Percentiles rank a stretch among this genome's conserved stretches.
Conservation (phyloP, 2,888 invertebrate genomes). For the Agrotis exclamationis region DNA sequence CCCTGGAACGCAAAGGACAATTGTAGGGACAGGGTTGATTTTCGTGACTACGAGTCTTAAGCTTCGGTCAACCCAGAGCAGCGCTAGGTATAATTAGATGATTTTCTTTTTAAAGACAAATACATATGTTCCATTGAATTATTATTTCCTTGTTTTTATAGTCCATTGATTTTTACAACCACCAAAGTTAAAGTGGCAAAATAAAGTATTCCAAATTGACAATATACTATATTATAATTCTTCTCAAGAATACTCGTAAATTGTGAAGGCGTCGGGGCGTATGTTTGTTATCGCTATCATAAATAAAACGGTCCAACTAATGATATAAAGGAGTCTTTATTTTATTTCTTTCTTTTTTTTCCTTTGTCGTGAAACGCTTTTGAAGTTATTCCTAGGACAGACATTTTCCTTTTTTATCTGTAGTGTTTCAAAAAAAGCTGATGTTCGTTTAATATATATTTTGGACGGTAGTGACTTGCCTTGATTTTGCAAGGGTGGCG, state of each 20-base stretch:
- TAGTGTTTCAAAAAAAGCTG: slow-evolving; percentile 11
- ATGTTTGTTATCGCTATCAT: slow-evolving; percentile 57
- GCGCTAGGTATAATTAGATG: no score
- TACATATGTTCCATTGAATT: no score
- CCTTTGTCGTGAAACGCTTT: slow-evolving; percentile 46
- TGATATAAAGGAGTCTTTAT: slow-evolving; percentile 62
- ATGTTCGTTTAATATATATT: not conserved
- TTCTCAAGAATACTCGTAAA: slow-evolving; percentile 44
- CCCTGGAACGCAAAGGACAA: no score
- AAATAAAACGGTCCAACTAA: slow-evolving; percentile 60
- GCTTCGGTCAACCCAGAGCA: no score
- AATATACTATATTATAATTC: slow-evolving; percentile 35
- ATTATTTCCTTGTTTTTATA: not conserved
- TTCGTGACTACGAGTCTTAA: no score
- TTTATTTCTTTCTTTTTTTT: slow-evolving; percentile 44
- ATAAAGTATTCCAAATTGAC: slow-evolving; percentile 26
- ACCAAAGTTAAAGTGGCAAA: not conserved
- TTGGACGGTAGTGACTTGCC: no score
- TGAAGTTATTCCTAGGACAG: slow-evolving; percentile 33
- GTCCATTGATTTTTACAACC: not conserved
- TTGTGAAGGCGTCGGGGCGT: slow-evolving; percentile 46
- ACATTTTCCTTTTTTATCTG: slow-evolving; percentile 18
- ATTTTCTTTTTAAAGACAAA: no score
- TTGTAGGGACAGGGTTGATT: no score
- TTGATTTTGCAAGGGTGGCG: no score